Evolutionary conservation across 2,113 vertebrate species (phyloP).

Genomic region (Platanista minor): DNA sequence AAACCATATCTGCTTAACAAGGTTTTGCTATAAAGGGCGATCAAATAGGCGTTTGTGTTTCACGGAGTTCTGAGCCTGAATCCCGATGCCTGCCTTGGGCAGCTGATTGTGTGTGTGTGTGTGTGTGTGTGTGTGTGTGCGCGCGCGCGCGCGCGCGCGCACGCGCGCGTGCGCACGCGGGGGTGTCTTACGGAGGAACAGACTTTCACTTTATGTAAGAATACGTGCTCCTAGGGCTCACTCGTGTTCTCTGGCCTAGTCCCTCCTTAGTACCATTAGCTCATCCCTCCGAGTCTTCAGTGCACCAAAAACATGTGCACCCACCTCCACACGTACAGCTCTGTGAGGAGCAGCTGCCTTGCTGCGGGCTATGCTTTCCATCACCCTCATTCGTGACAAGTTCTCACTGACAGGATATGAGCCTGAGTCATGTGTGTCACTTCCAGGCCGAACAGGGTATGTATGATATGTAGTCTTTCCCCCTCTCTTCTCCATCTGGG

Average conservation of each 20-base stretch:
- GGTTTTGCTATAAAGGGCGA: background rate
- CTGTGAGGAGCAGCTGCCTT: background rate
- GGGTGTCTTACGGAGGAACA: background rate
- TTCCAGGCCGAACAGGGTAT: background rate
- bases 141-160: fast-evolving
- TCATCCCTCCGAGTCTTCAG: background rate
- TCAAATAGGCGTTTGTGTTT: background rate
- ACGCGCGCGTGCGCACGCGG: no score
- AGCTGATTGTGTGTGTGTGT: background rate
- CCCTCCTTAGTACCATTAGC: background rate
- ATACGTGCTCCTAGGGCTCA: background rate
- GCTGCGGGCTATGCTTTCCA: fast-evolving
- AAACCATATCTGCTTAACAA: constrained; percentile 33
- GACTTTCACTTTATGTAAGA: background rate
- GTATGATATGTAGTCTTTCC: no score
- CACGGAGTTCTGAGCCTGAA: fast-evolving
- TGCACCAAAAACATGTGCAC: background rate
- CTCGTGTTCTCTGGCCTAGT: background rate
- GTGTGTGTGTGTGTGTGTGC: no score
- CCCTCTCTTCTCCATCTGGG: background rate
- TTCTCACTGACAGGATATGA: fast-evolving
- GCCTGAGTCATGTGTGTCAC: background rate
- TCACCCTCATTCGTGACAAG: background rate
- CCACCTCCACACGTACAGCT: fast-evolving
- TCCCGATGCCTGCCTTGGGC: background rate